Conservation (phyloP, 2,113 vertebrate genomes). For the Pongo abelii region DNA sequence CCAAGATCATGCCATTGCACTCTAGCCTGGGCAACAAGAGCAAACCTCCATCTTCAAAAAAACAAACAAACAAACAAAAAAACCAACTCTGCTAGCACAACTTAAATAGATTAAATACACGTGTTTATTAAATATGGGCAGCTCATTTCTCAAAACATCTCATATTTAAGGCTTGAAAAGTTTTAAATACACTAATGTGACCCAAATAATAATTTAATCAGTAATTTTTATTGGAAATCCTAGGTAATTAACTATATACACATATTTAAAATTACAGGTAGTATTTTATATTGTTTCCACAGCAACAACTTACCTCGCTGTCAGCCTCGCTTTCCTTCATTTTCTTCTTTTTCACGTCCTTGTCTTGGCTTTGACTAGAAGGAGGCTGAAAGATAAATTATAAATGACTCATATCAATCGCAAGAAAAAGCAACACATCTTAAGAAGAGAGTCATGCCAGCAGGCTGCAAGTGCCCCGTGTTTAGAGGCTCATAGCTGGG, state of each 20-base stretch:
- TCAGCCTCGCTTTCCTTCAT: neutral
- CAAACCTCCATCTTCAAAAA: no score
- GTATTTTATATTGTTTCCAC: neutral
- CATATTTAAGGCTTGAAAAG: neutral
- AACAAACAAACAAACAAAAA: no score
- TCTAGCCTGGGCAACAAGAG: no score
- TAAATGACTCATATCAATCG: neutral
- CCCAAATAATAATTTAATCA: neutral
- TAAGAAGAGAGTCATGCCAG: neutral
- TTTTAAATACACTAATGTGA: neutral
- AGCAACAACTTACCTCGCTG: slow-evolving; percentile 81
- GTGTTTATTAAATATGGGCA: neutral
- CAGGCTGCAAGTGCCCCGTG: rapidly evolving
- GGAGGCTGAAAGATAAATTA: slow-evolving; percentile 66
- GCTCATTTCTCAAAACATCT: neutral
- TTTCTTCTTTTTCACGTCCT: slow-evolving; percentile 80
- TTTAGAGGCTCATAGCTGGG: neutral
- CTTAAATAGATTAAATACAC: neutral
- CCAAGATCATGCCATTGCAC: no score
- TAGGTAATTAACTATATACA: neutral
- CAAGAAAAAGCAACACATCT: neutral
- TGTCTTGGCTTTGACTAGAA: slow-evolving; percentile 60
- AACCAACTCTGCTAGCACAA: neutral
- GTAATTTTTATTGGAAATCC: neutral
- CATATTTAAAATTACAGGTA: neutral